These are phyloP conservation scores for Thunnus albacares DNA, from an alignment of 2,797 vertebrate genomes.

Conservation along the genomic window DNA sequence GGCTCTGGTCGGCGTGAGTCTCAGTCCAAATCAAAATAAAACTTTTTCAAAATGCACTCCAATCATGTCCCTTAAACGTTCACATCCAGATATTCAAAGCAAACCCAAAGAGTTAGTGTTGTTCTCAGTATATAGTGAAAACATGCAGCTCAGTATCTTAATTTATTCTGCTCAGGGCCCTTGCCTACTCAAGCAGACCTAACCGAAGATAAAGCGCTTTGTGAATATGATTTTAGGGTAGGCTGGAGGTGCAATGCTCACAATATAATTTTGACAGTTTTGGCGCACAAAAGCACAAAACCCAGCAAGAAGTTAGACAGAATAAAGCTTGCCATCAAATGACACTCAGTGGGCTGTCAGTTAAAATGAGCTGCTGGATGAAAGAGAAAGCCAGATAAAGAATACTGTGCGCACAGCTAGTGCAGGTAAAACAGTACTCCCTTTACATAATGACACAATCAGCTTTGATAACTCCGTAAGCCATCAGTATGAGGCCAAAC, in stretches of 20 bases:
- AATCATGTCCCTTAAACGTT: slow-evolving; percentile 55
- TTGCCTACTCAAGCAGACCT: slow-evolving; percentile 63
- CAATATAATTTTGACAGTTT: slow-evolving; percentile 74
- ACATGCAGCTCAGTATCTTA: slow-evolving; percentile 40
- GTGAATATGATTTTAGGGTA: slow-evolving; percentile 68
- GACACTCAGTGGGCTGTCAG: slow-evolving; percentile 69
- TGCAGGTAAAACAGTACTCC: slow-evolving; percentile 54
- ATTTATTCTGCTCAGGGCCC: slow-evolving; percentile 68
- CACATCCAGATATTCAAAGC: slow-evolving; percentile 50
- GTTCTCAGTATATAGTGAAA: slow-evolving; percentile 41
- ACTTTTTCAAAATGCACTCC: slow-evolving; percentile 37
- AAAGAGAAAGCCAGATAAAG: slow-evolving; percentile 59
- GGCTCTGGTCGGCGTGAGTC: slow-evolving; percentile 6
- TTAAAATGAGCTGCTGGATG: slow-evolving; percentile 67
- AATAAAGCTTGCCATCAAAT: slow-evolving; percentile 70
- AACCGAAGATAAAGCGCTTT: slow-evolving; percentile 64
- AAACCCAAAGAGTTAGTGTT: slow-evolving; percentile 57
- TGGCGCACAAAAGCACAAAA: slow-evolving; percentile 62
- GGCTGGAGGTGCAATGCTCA: slow-evolving; percentile 66
- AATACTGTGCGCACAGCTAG: slow-evolving; percentile 42
- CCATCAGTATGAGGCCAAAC: slow-evolving; percentile 7
- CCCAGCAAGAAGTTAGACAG: slow-evolving; percentile 59
- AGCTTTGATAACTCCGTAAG: slow-evolving; percentile 36
- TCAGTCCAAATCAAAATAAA: slow-evolving; percentile 31
- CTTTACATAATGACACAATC: slow-evolving; percentile 54